Evolutionary conservation across 2,113 vertebrate species (phyloP).

Genomic region (Trogon melanurus): DNA sequence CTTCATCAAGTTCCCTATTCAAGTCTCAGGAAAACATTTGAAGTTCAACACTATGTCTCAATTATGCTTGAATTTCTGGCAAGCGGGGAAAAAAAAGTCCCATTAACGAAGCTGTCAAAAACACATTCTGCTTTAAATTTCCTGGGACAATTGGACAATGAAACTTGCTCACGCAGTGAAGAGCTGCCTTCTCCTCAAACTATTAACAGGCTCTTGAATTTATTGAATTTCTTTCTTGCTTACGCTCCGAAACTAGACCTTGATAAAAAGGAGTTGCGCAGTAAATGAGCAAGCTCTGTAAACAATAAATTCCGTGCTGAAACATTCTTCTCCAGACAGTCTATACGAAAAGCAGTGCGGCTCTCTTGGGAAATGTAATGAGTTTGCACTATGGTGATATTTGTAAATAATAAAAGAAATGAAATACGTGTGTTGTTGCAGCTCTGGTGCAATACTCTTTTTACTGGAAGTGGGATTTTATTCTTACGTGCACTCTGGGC

Average conservation of each 20-base stretch:
- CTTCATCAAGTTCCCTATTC: slow-evolving; percentile 75
- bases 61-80: slow-evolving; percentile 74
- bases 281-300: neutral
- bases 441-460: neutral
- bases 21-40: slow-evolving; percentile 72
- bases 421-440: neutral
- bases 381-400: neutral
- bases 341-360: neutral
- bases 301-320: slow-evolving; percentile 31
- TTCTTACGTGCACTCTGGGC: neutral
- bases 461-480: neutral
- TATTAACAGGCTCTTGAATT: slow-evolving; percentile 21
- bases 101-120: slow-evolving; percentile 75
- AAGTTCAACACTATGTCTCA: slow-evolving; percentile 73
- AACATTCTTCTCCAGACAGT: neutral
- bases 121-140: slow-evolving; percentile 70
- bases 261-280: slow-evolving; percentile 12
- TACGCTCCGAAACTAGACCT: slow-evolving; percentile 8
- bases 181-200: slow-evolving; percentile 54
- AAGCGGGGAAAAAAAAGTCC: slow-evolving; percentile 30
- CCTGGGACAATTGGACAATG: slow-evolving; percentile 69
- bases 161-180: slow-evolving; percentile 53
- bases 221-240: slow-evolving; percentile 28
- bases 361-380: neutral
- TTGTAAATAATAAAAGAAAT: neutral